Conservation (phyloP, 2,888 invertebrate species). For the Chesias legatella region DNA sequence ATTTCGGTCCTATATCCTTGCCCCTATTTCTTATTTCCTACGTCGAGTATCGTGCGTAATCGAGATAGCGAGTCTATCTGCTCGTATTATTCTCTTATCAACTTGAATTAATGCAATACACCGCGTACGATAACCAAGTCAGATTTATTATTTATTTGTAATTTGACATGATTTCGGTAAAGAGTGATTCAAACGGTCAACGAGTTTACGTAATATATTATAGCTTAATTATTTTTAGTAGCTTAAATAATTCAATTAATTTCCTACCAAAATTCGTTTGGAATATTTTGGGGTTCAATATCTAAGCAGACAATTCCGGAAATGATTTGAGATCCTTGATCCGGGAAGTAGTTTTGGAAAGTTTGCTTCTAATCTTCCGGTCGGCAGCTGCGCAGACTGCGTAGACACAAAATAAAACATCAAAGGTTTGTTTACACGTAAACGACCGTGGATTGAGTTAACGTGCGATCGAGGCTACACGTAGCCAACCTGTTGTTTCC, state of each 20-base stretch:
- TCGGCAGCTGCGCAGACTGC: constrained; percentile 24
- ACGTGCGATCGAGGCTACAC: constrained; percentile 66
- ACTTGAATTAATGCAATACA: constrained; percentile 60
- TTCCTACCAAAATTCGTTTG: constrained; percentile 21
- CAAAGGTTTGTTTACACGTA: constrained; percentile 51
- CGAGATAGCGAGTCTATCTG: constrained; percentile 66
- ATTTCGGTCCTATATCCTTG: constrained; percentile 64
- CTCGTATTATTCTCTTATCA: constrained; percentile 64
- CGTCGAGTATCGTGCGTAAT: constrained; percentile 59
- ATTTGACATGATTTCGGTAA: constrained; percentile 46
- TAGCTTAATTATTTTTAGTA: too few species aligned
- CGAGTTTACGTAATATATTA: neutral
- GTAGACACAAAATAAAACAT: constrained; percentile 44
- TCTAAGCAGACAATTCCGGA: too few species aligned
- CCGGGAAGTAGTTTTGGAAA: constrained; percentile 21
- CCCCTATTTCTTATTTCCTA: constrained; percentile 75
- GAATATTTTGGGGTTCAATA: constrained; percentile 10
- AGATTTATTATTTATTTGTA: constrained; percentile 50
- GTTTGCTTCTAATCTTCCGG: constrained; percentile 24
- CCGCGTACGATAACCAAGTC: constrained; percentile 47
- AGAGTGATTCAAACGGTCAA: constrained; percentile 16
- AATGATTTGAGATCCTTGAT: neutral
- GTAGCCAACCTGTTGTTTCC: constrained; percentile 56
- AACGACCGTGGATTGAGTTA: constrained; percentile 64
- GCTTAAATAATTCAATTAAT: too few species aligned